Conservation (phyloP, 2,113 vertebrate species). For the Pardalotus punctatus region DNA sequence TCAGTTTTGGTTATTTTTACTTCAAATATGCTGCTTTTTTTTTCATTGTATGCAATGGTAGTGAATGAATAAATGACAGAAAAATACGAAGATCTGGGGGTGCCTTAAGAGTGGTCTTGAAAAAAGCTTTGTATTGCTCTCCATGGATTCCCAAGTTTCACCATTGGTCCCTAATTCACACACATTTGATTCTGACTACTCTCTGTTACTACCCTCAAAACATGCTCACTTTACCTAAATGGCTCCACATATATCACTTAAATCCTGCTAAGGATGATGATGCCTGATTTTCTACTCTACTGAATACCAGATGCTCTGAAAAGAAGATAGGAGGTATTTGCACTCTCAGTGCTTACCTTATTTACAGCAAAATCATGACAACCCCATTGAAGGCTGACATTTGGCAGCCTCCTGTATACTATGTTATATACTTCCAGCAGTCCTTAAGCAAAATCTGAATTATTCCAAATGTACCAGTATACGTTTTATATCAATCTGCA, state of each 20-base stretch:
- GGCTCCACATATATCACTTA: background rate
- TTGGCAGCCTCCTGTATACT: background rate
- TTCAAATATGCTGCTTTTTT: background rate
- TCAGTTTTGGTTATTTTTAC: background rate
- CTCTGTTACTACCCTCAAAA: background rate
- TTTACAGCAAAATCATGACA: background rate
- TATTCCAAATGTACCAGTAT: background rate
- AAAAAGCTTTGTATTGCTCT: background rate
- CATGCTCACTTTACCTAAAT: background rate
- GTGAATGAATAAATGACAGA: background rate
- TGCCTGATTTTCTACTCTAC: background rate
- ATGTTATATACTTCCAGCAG: background rate
- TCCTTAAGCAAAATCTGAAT: background rate
- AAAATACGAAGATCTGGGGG: background rate
- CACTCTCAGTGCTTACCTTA: background rate
- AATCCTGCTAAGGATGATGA: background rate
- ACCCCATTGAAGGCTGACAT: background rate
- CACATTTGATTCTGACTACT: background rate
- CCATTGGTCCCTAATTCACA: background rate
- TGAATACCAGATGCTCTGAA: background rate
- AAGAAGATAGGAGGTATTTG: background rate
- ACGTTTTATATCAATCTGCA: background rate
- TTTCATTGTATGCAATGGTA: background rate
- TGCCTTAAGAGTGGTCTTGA: background rate
- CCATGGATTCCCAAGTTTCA: background rate